Base-by-base conservation (phyloP, 2,888 invertebrate species). In the Helobdella robusta region DNA sequence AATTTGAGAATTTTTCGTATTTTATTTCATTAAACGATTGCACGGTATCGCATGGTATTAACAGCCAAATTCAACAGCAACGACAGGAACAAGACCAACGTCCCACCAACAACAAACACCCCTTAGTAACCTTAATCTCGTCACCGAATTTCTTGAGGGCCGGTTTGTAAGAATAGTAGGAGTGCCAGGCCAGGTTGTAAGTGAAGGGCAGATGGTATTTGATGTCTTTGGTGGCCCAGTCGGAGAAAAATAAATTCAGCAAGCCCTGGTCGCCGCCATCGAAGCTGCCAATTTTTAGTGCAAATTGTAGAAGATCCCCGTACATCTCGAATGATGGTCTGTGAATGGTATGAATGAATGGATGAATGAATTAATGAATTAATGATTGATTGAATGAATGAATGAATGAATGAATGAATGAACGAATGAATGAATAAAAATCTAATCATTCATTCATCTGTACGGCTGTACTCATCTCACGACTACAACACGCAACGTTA, bases 151-250 rank as follows among this genome's bases (percentile, higher is more conserved):
- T 89, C 86, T 91, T 93, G 79, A 91, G 89, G 65, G 98, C 98
- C 67, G 98, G 97, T 76, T 92, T 83, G 80, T 98, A 99, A 18
- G 93, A 91, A 80, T 98, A 98, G 75, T 89, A 88, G 60, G 93
- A 91, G 66, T 90, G 90, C 40, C 95, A 91, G 73, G 91, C 90
- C 83, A 97, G 91, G 79, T 98, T 98, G 83, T 97, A 99, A 70
- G 91, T 86, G 81, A 98, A 99, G n/a, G 98, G 93, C 74, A 98
- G 84, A 81, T 93, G 93, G 80, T 88, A 90, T 73, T 84, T 85
- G 72, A 93, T 91, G 78, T 97, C 94, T 72, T 87, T 86, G 64
- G 86, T 87, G 4, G 94, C 86, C 98, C 98, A 98, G 75, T 90
- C 88, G 68, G 86, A 86, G 82, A 95, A 99, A 82, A 86, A 98